These are phyloP conservation scores for Elephas maximus DNA, from an alignment of 2,113 vertebrate species.

Conservation along the genomic window DNA sequence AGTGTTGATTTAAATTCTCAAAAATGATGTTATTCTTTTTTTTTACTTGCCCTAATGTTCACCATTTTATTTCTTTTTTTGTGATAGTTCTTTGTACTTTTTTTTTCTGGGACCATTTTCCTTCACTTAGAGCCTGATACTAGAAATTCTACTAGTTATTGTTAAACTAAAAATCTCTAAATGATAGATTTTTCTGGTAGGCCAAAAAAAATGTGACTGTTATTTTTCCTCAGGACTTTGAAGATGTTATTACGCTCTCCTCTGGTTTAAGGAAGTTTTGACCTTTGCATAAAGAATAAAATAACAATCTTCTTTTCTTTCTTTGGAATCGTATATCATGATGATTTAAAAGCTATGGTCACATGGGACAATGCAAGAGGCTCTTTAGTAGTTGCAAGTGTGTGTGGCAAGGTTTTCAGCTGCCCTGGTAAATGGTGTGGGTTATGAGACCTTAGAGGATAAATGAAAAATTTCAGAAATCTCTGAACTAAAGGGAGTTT, in stretches of 20 bases:
- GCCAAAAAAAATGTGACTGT: background rate
- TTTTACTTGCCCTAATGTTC: background rate
- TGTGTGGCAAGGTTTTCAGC: background rate
- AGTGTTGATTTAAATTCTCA: background rate
- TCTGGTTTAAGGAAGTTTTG: conserved; percentile 26
- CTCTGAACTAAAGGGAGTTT: background rate
- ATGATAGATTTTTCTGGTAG: background rate
- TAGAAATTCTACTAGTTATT: background rate
- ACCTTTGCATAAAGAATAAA: background rate
- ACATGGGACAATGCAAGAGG: background rate
- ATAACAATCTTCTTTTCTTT: background rate
- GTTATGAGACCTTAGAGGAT: background rate
- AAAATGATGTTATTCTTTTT: background rate
- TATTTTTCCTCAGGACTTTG: background rate
- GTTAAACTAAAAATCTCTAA: background rate
- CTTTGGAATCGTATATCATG: background rate
- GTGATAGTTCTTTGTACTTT: background rate
- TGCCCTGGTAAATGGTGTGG: background rate
- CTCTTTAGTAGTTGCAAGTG: background rate
- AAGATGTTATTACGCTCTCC: background rate
- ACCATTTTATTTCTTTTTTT: background rate
- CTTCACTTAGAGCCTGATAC: background rate
- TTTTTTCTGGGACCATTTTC: background rate
- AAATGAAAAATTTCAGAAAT: conserved; percentile 11
- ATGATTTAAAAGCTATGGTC: background rate